Base-by-base conservation (phyloP, 2,888 invertebrate genomes). In the Stenichneumon culpator region DNA sequence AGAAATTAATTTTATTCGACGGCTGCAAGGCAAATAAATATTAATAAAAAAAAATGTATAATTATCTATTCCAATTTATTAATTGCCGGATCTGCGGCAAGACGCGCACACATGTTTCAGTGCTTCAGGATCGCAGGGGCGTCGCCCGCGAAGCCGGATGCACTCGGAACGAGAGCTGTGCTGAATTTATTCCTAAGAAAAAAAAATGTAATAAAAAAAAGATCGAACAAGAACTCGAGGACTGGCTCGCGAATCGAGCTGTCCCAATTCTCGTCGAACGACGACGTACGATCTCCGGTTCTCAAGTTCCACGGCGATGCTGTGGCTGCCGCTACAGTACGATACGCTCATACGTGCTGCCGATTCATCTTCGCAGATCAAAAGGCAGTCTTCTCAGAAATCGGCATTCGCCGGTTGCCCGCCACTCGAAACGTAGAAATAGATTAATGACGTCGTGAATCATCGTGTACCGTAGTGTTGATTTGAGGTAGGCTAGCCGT, bases 401-500 rank as follows among this genome's bases (percentile, higher is more conserved):
- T 93, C 89, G 90, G 90, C 90, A 89, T 87, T 88, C 88, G 89
- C 73, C 79, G 79, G 70, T 83, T 70, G 86, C 68, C 57, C 81
- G 44, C 50, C 63, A 81, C 79, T 85, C 85, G 87, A 88, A 87
- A 88, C 90, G 90, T 91, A 88, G 90, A 93, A 93, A 93, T 92
- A 92, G 92, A 93, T 93, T 93, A 92, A 93, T 91, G 92, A 90
- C 90, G 89, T 89, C 90, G 90, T 93, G 92, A 93, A 93, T 93
- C 93, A 92, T 88, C 90, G 87, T 91, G 81, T 82, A 83, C 81
- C 77, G 73, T 83, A 68, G 83, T 87, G 91, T 92, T 92, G 92
- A 93, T 93, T 90, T 89, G 88, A 90, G 89, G 90, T 90, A 87
- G 85, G 87, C 88, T 88, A 86, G 79, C 67, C 81, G 86, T 81